phyloP scores from a whole-genome alignment of 2,888 invertebrate genomes.

The Taphrorychus bicolor region DNA sequence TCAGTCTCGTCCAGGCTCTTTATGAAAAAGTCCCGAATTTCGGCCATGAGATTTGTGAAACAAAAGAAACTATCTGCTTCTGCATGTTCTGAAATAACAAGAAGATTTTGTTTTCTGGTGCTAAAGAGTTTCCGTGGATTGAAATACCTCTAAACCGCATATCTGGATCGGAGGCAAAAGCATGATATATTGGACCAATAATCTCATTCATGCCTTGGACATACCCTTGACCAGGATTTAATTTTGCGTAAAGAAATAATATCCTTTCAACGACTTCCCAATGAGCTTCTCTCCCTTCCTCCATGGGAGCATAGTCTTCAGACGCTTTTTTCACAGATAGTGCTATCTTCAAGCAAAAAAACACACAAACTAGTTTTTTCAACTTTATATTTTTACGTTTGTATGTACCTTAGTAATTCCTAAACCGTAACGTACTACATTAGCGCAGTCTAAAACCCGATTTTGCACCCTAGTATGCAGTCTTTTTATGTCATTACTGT shows the following conservation, averaged over 20 bases:
- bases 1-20: slow-evolving; percentile 93
- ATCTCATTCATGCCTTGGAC: slow-evolving; percentile 99
- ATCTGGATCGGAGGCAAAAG: slow-evolving; percentile 91
- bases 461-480: slow-evolving; percentile 89
- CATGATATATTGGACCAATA: slow-evolving; percentile 97
- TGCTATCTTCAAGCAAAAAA: slow-evolving; percentile 63
- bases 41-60: slow-evolving; percentile 97
- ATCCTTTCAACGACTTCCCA: slow-evolving; percentile 99
- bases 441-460: slow-evolving; percentile 84
- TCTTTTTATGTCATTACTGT: slow-evolving; percentile 81
- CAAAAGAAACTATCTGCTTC: slow-evolving; percentile 99
- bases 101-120: too few species aligned
- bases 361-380: too few species aligned
- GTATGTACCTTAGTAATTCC: slow-evolving; percentile 83
- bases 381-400: too few species aligned
- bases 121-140: too few species aligned
- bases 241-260: slow-evolving; percentile 95
- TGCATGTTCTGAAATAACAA: slow-evolving; percentile 74
- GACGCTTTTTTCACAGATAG: slow-evolving; percentile 77
- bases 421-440: slow-evolving; percentile 85
- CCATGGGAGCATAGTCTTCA: slow-evolving; percentile 83
- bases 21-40: slow-evolving; percentile 97
- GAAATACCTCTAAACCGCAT: slow-evolving; percentile 81
- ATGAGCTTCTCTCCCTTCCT: slow-evolving; percentile 93
- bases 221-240: slow-evolving; percentile 96